Conservation (phyloP, 2,797 vertebrate genomes). For the Anniella stebbinsi region DNA sequence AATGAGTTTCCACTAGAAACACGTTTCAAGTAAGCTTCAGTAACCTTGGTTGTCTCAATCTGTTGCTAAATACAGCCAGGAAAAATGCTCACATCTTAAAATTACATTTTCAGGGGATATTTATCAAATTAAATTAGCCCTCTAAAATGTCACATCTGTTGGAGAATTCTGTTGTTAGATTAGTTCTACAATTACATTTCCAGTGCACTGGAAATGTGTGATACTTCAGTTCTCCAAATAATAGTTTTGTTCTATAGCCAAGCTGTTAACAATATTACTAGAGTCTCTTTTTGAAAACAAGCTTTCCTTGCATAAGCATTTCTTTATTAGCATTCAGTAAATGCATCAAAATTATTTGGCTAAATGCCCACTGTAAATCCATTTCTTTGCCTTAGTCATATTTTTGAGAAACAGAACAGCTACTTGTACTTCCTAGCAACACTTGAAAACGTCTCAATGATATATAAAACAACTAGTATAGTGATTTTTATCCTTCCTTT, state of each 20-base stretch:
- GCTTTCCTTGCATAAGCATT: conserved; percentile 39
- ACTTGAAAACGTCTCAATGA: conserved; percentile 24
- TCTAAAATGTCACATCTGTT: conserved; percentile 55
- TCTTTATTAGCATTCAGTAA: conserved; percentile 46
- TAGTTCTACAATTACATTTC: conserved; percentile 49
- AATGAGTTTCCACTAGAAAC: conserved; percentile 37
- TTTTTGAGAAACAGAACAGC: not conserved
- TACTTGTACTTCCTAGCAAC: conserved; percentile 1
- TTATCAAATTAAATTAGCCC: conserved; percentile 58
- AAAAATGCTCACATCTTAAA: conserved; percentile 44
- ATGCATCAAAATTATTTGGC: not conserved
- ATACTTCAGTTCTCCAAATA: conserved; percentile 46
- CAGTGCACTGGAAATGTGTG: conserved; percentile 33
- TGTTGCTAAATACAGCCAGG: conserved; percentile 31
- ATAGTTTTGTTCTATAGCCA: not conserved
- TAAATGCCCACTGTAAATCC: conserved; percentile 36
- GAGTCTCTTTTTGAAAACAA: not conserved
- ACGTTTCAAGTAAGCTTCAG: conserved; percentile 10
- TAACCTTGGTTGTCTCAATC: conserved; percentile 23
- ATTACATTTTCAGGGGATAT: conserved; percentile 54
- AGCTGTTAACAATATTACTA: conserved; percentile 22
- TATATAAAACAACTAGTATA: not conserved
- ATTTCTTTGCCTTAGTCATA: conserved; percentile 19
- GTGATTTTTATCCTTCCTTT: not conserved
- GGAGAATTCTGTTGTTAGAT: conserved; percentile 47